Evolutionary conservation across 2,888 invertebrate genomes (phyloP), one percentile per base, ranked within the genome.

Genomic region (Pinctada fucata): DNA sequence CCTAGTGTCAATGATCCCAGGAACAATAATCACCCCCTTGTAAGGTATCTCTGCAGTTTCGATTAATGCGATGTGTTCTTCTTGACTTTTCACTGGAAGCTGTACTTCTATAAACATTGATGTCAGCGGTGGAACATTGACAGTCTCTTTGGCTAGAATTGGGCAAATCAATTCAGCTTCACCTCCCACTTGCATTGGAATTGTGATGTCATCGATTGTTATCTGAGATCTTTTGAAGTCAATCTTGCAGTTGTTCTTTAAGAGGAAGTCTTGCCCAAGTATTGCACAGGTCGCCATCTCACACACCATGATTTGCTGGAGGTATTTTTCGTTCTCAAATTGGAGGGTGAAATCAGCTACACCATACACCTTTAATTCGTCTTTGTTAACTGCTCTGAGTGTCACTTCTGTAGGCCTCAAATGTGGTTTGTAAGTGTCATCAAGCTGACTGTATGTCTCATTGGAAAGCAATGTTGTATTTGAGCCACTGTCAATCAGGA

Each of bases 261-360:
- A 16, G 3, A 70, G 16, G 50, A 70, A 48, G 16, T 70, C 70
- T 50, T 70, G 70, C 8, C 70, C 70, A 8, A 70, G 51, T 50
- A 70, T 70, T 8, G 70, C 70, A 50, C 49, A 10, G 4, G 47
- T 48, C 4, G 16, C 50, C 13, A 70, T 50, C 5, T 70, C 16
- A 16, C 70, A 70, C 58, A 73, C 68, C 70, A 70, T 10, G 6
- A 49, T 52, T 52, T 52, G 58, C 58, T 52, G 58, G 5, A 8
- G 58, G 10, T 8, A 52, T 52, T 52, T 52, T 10, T n/a, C n/a
- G n/a, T n/a, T n/a, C n/a, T n/a, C 58, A 52, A 52, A 52, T 52
- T 52, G 58, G 10, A 52, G 5, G 58, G 10, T 52, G 10, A 52
- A 8, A 52, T 52, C 58, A 10, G 5, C 58, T 5, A 52, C 58